Percentiles rank a stretch among this genome's conserved stretches.
Evolutionary conservation across 2,113 vertebrate genomes (phyloP).

Genomic region (Pedionomus torquatus): DNA sequence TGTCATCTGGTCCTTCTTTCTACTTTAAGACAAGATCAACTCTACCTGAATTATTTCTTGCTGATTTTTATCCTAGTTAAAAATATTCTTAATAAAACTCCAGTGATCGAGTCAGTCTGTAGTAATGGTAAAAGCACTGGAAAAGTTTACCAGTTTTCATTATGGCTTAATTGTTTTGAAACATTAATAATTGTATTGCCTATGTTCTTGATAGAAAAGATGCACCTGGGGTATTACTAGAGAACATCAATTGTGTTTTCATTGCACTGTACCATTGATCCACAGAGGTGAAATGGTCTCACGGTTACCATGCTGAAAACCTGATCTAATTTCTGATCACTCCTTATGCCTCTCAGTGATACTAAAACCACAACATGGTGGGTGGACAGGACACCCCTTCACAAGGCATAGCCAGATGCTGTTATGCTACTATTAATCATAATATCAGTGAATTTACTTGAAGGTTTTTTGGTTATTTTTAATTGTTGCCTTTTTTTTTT

Average conservation of each 20-base stretch:
- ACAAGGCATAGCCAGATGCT: not conserved
- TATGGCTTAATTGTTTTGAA: not conserved
- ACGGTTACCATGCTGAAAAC: constrained; percentile 12
- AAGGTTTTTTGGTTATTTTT: not conserved
- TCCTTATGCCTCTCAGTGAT: not conserved
- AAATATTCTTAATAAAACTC: not conserved
- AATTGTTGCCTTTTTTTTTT: not conserved
- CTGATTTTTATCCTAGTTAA: not conserved
- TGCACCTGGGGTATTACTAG: not conserved
- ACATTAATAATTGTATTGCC: not conserved
- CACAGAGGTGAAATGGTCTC: not conserved
- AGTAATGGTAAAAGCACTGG: not conserved
- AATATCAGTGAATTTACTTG: not conserved
- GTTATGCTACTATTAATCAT: not conserved
- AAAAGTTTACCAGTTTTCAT: constrained; percentile 16
- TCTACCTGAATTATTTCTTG: not conserved
- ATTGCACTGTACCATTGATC: not conserved
- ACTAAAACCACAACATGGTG: not conserved
- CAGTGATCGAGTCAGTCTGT: not conserved
- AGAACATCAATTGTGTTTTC: constrained; percentile 11
- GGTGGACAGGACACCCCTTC: not conserved
- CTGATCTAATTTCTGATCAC: not conserved
- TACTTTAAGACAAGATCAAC: not conserved
- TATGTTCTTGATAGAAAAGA: not conserved
- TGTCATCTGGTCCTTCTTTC: not conserved